A percentile compares a stretch with the other conserved stretches of the same genome.
Evolutionary conservation across 2,797 vertebrate species (phyloP).

Genomic region (Sebastes miniatus): DNA sequence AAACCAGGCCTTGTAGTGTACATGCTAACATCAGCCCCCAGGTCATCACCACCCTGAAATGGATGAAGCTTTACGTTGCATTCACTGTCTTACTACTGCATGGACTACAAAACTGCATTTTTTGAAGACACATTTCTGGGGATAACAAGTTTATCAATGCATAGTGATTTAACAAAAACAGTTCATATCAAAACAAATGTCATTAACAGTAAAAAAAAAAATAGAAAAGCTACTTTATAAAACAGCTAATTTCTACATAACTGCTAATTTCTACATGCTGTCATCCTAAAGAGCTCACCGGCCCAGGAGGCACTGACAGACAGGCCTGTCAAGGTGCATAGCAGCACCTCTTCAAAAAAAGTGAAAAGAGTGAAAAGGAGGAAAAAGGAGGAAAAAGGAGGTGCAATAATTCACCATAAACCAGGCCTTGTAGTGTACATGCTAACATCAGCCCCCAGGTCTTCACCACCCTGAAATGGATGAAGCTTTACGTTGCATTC

Average conservation of each 20-base stretch:
- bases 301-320: conserved; percentile 20
- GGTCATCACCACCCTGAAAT: background rate
- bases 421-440: conserved; percentile 3
- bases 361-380: conserved; percentile 2
- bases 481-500: background rate
- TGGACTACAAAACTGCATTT: background rate
- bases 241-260: too few species aligned
- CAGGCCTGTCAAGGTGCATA: conserved; percentile 51
- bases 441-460: conserved; percentile 6
- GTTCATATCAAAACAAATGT: background rate
- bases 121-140: background rate
- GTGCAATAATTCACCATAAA: background rate
- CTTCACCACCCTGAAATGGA: background rate
- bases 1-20: conserved; percentile 3
- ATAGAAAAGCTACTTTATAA: background rate
- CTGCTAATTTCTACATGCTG: background rate
- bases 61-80: conserved; percentile 2
- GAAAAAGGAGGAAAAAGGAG: background rate
- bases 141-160: background rate
- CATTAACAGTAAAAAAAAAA: background rate
- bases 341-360: background rate
- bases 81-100: background rate
- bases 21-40: background rate
- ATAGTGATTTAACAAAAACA: background rate
- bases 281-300: conserved; percentile 5